A percentile compares a stretch with the other conserved stretches of the same genome.
Evolutionary conservation across 2,797 vertebrate genomes (phyloP).

Genomic region (Dendrocincla tyrannina): DNA sequence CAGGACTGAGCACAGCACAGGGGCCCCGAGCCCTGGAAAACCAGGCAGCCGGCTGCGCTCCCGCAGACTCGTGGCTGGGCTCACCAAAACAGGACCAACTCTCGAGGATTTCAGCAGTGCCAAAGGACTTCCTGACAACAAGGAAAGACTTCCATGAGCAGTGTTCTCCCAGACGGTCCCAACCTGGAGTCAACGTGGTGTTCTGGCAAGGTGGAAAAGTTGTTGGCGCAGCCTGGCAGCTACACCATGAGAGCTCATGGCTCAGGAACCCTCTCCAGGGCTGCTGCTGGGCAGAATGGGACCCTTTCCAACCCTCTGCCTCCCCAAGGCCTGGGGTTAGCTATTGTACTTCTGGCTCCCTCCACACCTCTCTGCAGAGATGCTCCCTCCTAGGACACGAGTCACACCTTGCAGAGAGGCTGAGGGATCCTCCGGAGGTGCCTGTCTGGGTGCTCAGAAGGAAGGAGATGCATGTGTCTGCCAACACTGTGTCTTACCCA

Average conservation of each 20-base stretch:
- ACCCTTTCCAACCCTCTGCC: not conserved
- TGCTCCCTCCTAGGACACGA: not conserved
- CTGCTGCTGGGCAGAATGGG: not conserved
- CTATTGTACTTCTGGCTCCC: not conserved
- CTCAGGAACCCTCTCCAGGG: not conserved
- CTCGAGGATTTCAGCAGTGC: not conserved
- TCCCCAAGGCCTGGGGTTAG: not conserved
- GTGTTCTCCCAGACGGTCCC: not conserved
- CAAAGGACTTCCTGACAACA: not conserved
- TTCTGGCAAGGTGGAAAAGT: not conserved
- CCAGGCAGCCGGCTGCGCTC: rapidly evolving
- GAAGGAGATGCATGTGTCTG: not conserved
- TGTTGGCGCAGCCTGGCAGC: not conserved
- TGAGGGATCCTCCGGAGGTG: not conserved
- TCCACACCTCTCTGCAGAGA: not conserved
- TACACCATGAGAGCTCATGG: not conserved
- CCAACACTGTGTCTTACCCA: not conserved
- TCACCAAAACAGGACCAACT: not conserved
- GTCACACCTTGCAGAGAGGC: not conserved
- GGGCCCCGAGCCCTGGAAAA: not conserved
- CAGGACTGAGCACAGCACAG: not conserved
- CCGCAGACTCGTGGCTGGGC: not conserved
- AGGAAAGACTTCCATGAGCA: not conserved
- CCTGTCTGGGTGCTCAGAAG: not conserved
- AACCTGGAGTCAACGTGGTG: not conserved